Conservation (phyloP, 2,888 invertebrate species). For the Caenorhabditis auriculariae region DNA sequence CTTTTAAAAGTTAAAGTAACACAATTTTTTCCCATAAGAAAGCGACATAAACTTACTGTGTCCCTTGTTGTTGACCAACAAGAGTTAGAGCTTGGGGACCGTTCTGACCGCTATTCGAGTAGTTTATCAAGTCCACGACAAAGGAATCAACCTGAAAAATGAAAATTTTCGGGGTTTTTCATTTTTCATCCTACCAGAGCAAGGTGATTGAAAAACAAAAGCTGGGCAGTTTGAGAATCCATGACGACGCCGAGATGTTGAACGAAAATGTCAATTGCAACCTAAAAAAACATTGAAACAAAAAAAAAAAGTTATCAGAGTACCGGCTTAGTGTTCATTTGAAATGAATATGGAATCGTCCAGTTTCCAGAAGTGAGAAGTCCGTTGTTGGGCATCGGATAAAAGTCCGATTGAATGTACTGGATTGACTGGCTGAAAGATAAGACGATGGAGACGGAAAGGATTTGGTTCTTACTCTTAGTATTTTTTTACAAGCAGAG, state of each 20-base stretch:
- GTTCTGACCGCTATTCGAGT: constrained; percentile 8
- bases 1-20: background rate
- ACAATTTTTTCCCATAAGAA: constrained; percentile 1
- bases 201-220: constrained; percentile 39
- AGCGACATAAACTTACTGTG: constrained; percentile 16
- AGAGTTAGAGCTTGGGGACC: constrained; percentile 18
- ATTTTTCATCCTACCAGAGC: constrained; percentile 25
- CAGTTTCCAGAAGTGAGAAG: constrained; percentile 41
- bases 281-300: constrained; percentile 19
- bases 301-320: background rate
- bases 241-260: constrained; percentile 51
- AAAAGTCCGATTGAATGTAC: constrained; percentile 45
- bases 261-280: constrained; percentile 51
- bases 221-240: constrained; percentile 17
- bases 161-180: background rate
- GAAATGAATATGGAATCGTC: constrained; percentile 33
- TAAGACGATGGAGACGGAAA: constrained; percentile 6
- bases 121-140: constrained; percentile 34
- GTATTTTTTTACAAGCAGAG: background rate
- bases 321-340: constrained; percentile 46
- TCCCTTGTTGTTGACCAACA: constrained; percentile 24
- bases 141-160: constrained; percentile 31
- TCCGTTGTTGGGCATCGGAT: constrained; percentile 30
- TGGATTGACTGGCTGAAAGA: constrained; percentile 49
- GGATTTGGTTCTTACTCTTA: background rate